Evolutionary conservation across 2,797 vertebrate species (phyloP), one percentile per base, ranked within the genome.

Genomic region (Myotis planiceps): DNA sequence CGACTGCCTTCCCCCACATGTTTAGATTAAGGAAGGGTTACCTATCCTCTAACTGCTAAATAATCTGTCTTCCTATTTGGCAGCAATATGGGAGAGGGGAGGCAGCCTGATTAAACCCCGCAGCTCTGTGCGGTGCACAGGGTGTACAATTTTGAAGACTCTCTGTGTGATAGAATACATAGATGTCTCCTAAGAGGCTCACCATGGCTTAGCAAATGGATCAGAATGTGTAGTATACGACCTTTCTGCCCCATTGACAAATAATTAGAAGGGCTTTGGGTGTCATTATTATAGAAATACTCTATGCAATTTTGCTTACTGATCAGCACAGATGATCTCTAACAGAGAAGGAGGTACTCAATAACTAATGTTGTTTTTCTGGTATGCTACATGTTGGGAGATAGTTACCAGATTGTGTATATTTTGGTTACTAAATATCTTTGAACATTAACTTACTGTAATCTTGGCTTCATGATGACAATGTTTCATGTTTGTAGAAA

Each of bases 311-410:
- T 94, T 80, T 82, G 29, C 19, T 84, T 91, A 37, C n/a, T 71
- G 47, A 29, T 83, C 10, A 94, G 45, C 58, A 88, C 23, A 71
- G n/a, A 45, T 94, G n/a, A 63, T 85, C 81, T 93, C 32, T 63
- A 42, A 58, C 21, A 29, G 18, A 75, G 39, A 2, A 34, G 79
- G 51, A 71, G 81, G 72, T 58, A 27, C 21, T 79, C 21, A 68
- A 14, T 87, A 34, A 53, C 12, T 81, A 83, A 71, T 66, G 29
- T 65, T 66, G 29, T 65, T 81, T 82, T 60, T 45, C 13, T 60
- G n/a, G n/a, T 53, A 66, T 37, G 47, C 81, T 80, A 23, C 55
- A 86, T 90, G 96, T 86, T 19, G 6, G 23, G 42, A 95, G 34
- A 45, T 4, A 72, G n/a, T 91, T 82, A 55, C 16, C 71, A 74